Base-by-base conservation (phyloP, 2,797 vertebrate species). In the Chiroxiphia lanceolata region DNA sequence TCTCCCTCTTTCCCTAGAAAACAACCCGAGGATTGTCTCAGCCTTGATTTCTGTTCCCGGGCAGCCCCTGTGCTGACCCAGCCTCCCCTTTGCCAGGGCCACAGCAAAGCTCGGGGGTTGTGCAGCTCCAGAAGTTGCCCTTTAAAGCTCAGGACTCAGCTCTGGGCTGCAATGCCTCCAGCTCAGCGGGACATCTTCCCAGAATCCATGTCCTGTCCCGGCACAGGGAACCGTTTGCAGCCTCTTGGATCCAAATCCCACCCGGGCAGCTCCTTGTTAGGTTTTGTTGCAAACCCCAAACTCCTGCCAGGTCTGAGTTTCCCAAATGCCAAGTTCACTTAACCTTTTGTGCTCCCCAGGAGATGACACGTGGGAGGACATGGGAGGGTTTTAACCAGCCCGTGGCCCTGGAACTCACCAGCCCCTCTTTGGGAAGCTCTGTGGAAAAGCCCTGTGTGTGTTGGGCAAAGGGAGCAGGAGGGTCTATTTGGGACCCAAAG, bases 181-280 rank as follows among this genome's bases (percentile, higher is more conserved):
- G n/a, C 70, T 61, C 92, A 90, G 87, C 87, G 42, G 93, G 78
- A 95, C 44, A 67, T 48, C 65, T 91, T 94, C 87, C 93, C 88
- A 74, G 93, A 85, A 85, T 21, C 78, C 63, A 23, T 38, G 75
- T 64, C 72, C 60, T 53, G 25, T 71, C 85, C 78, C 2, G 1
- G 75, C 38, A 11, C 54, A 1, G 15, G 61, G 17, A 87, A 51
- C 53, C 2, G 0, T 45, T 34, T 4, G 0, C 20, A 85, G 68
- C 33, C 29, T 71, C 59, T 77, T 84, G 85, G 82, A 80, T 77
- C 23, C 18, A 79, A 85, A n/a, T 77, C 75, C 67, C 68, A 54
- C 36, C 57, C 7, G 3, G 60, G 31, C 87, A 79, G 68, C 56
- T 69, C 10, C 0, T 53, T 38, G 19, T 82, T 22, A 57, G 47